These are phyloP conservation scores for Psittacus erithacus DNA, from an alignment of 2,113 vertebrate species.

Conservation along the genomic window DNA sequence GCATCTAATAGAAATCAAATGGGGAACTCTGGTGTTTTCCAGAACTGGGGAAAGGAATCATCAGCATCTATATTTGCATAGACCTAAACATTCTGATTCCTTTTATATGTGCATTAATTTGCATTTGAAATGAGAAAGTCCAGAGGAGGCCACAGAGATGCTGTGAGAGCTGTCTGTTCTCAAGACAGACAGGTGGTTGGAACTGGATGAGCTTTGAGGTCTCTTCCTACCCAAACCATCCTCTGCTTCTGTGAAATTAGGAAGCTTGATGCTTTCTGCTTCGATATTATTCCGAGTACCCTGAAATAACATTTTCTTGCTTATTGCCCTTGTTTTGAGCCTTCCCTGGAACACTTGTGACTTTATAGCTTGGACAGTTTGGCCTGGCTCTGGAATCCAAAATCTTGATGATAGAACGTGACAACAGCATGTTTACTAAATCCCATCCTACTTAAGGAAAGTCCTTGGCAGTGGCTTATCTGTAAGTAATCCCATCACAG, in stretches of 20 bases:
- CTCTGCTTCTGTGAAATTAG: neutral
- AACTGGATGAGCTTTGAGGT: neutral
- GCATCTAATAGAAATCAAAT: neutral
- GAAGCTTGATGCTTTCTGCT: neutral
- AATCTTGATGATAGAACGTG: neutral
- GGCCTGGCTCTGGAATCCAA: neutral
- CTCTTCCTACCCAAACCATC: neutral
- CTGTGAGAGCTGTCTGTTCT: neutral
- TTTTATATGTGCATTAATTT: neutral
- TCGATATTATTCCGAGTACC: neutral
- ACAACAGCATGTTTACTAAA: neutral
- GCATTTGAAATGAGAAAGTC: neutral
- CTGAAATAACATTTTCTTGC: neutral
- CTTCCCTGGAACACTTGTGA: neutral
- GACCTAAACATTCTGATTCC: neutral
- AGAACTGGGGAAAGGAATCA: neutral
- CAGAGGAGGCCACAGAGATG: neutral
- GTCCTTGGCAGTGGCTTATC: neutral
- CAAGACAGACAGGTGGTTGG: neutral
- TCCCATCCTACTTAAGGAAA: neutral
- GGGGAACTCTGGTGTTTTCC: neutral
- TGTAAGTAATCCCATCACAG: neutral
- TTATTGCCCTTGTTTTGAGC: neutral
- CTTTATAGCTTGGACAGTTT: neutral
- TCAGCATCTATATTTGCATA: neutral